These are phyloP conservation scores for Actinia equina DNA, from an alignment of 64 coral and sea anemone species.

Conservation along the genomic window DNA sequence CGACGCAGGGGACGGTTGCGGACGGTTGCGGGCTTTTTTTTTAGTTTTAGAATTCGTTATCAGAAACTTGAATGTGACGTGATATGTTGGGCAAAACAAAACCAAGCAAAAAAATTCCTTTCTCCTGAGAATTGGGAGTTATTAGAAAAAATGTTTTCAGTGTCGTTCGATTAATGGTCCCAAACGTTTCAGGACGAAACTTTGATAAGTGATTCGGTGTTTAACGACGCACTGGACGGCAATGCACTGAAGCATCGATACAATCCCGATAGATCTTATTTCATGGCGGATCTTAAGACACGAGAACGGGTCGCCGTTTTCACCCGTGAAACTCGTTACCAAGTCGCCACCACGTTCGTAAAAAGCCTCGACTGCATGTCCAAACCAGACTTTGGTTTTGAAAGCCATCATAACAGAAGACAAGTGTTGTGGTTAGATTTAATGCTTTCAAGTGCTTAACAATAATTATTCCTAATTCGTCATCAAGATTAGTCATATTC, in stretches of 20 bases:
- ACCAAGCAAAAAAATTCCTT: no score
- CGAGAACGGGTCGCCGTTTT: conserved; percentile 62
- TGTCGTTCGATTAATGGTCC: conserved; percentile 75
- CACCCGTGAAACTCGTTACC: conserved; percentile 40
- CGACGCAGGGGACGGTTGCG: no score
- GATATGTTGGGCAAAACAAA: no score
- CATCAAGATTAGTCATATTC: no score
- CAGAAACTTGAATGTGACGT: no score
- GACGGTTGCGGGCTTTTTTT: no score
- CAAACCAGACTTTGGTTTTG: conserved; percentile 73
- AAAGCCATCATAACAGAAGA: conserved; percentile 63
- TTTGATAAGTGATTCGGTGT: conserved; percentile 36
- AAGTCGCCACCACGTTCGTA: conserved; percentile 73
- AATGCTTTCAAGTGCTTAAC: no score
- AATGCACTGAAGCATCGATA: conserved; percentile 60
- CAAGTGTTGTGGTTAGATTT: neutral
- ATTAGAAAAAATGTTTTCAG: neutral
- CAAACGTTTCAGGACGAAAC: conserved; percentile 52
- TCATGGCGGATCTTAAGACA: conserved; percentile 55
- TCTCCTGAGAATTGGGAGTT: no score
- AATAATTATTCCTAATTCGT: no score
- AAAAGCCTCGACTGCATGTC: conserved; percentile 71
- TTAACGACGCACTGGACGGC: conserved; percentile 45
- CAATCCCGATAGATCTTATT: conserved; percentile 47
- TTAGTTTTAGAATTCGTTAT: no score